These are phyloP conservation scores for Syngnathus rostellatus DNA, from an alignment of 2,797 vertebrate genomes.

Conservation along the genomic window DNA sequence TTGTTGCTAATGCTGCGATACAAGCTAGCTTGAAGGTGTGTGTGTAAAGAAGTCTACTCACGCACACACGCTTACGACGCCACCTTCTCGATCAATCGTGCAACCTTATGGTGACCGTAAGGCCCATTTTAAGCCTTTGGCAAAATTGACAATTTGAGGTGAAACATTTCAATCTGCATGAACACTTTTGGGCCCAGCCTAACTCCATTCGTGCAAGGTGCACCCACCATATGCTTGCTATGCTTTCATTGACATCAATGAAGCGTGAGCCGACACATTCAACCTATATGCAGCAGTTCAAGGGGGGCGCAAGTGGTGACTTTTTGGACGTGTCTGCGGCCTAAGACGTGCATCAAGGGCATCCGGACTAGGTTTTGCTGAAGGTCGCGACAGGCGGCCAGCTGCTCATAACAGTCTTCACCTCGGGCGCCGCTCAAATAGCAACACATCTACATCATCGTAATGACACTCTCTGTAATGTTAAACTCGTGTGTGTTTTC, in stretches of 20 bases:
- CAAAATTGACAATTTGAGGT: too few relatives aligned
- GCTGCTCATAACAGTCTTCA: conserved; percentile 53
- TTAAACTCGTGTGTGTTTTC: not conserved
- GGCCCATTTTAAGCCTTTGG: too few relatives aligned
- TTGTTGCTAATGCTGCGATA: too few relatives aligned
- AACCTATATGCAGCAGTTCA: conserved; percentile 4
- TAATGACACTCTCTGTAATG: conserved; percentile 18
- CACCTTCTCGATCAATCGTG: too few relatives aligned
- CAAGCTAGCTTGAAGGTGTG: too few relatives aligned
- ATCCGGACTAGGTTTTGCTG: conserved; percentile 42
- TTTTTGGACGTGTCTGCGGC: conserved; percentile 45
- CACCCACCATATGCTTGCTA: conserved; percentile 23
- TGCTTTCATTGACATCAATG: conserved; percentile 9
- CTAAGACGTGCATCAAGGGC: conserved; percentile 43
- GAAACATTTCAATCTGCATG: too few relatives aligned
- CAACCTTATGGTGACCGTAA: too few relatives aligned
- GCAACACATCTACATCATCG: conserved; percentile 25
- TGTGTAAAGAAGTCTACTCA: too few relatives aligned
- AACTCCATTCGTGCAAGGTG: not conserved
- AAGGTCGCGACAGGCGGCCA: conserved; percentile 48
- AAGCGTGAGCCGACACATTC: conserved; percentile 15
- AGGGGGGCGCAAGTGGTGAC: conserved; percentile 1
- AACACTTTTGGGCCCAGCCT: too few relatives aligned
- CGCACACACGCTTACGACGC: too few relatives aligned
- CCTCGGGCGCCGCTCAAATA: conserved; percentile 52